Evolutionary conservation across 1,140 invertebrate species (phyloP).

Genomic region (Pseudomyrmex cubaensis): DNA sequence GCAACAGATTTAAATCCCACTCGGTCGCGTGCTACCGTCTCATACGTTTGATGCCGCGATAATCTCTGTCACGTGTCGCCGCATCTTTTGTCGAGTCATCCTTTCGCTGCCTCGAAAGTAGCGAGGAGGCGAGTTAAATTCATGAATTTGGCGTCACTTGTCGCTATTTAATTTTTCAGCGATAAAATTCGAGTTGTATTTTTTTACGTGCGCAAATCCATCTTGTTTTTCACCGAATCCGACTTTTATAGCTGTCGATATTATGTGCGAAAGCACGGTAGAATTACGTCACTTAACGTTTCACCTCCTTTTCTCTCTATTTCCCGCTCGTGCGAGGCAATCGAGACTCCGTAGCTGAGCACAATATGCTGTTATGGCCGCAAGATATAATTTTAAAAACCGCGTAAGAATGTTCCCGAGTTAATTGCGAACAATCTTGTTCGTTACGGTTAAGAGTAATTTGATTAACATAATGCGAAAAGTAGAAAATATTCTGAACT

Average conservation of each 20-base stretch:
- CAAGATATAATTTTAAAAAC: constrained; percentile 10
- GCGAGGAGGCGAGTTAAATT: not conserved
- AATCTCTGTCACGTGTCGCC: constrained; percentile 61
- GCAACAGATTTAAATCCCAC: constrained; percentile 46
- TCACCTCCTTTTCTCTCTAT: not conserved
- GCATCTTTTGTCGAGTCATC: constrained; percentile 23
- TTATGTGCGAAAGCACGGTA: constrained; percentile 1
- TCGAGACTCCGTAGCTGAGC: constrained; percentile 4
- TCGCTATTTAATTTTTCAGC: constrained; percentile 29
- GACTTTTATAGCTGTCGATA: constrained; percentile 5
- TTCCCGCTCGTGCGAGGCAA: constrained; percentile 22
- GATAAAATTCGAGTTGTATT: constrained; percentile 31
- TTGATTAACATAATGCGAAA: not conserved
- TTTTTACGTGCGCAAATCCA: constrained; percentile 20
- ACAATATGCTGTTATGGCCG: constrained; percentile 12
- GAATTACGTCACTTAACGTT: constrained; percentile 17
- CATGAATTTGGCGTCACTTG: constrained; percentile 5
- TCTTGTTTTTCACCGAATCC: not conserved
- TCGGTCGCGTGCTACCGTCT: not conserved
- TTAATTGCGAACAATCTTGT: not conserved
- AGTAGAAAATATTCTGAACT: constrained; percentile 26
- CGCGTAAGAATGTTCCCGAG: not conserved
- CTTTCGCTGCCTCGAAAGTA: constrained; percentile 42
- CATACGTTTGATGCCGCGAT: constrained; percentile 33
- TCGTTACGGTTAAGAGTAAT: not conserved